phyloP scores from a whole-genome alignment of 2,113 vertebrate genomes.

The Loxodonta africana region DNA sequence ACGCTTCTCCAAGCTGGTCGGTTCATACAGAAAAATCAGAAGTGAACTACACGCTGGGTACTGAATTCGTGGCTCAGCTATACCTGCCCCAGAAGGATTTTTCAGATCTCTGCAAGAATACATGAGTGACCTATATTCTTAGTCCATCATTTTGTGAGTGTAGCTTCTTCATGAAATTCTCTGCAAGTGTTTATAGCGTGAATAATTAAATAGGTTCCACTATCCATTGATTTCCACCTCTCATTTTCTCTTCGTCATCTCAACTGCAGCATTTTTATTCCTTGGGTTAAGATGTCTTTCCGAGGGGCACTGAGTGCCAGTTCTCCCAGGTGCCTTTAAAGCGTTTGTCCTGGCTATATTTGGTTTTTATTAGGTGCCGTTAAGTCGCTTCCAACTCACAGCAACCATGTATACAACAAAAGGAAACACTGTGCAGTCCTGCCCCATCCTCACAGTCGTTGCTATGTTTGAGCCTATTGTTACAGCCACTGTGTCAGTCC shows the following conservation, averaged over 20 bases:
- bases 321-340: not conserved
- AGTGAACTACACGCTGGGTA: not conserved
- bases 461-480: no score
- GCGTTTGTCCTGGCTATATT: no score
- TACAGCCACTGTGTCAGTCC: no score
- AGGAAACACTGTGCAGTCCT: no score
- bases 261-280: fast-evolving
- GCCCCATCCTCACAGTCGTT: no score
- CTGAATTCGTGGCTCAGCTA: not conserved
- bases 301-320: no score
- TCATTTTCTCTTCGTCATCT: not conserved
- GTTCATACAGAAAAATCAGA: not conserved
- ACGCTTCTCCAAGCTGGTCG: not conserved
- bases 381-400: not conserved
- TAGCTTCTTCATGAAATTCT: not conserved
- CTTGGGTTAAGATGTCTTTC: not conserved
- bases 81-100: not conserved
- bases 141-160: not conserved
- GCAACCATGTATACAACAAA: not conserved
- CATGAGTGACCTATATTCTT: not conserved
- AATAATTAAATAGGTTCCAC: not conserved
- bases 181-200: not conserved
- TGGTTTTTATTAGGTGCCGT: not conserved
- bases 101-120: not conserved
- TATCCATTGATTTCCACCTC: not conserved